phyloP scores from a whole-genome alignment of 2,888 invertebrate genomes.

The Tineola bisselliella region DNA sequence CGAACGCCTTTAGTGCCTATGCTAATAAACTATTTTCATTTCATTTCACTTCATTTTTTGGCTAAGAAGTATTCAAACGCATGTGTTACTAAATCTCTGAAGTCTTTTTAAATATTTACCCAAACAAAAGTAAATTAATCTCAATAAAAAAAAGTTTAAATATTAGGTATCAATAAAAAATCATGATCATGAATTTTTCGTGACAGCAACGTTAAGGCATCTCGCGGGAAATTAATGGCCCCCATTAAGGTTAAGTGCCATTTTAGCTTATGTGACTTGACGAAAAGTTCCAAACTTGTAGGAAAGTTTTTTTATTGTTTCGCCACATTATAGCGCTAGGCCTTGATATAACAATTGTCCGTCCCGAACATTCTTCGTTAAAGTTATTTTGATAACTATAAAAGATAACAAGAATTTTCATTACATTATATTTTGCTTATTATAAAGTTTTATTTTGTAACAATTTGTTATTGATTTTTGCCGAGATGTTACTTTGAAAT shows the following conservation, averaged over 20 bases:
- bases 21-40: too few relatives aligned
- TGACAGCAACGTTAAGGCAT: constrained; percentile 37
- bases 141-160: too few relatives aligned
- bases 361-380: background rate
- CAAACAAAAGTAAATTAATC: too few relatives aligned
- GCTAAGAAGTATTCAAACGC: too few relatives aligned
- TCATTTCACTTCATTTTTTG: too few relatives aligned
- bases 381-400: background rate
- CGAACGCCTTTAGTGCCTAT: too few relatives aligned
- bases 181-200: constrained; percentile 26
- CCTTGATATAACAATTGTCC: constrained; percentile 3
- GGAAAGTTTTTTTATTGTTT: constrained; percentile 17
- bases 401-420: background rate
- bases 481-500: too few relatives aligned
- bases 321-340: background rate
- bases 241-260: constrained; percentile 56
- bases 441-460: too few relatives aligned
- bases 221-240: constrained; percentile 49
- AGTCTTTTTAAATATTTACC: too few relatives aligned
- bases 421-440: background rate
- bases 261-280: constrained; percentile 53
- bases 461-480: too few relatives aligned
- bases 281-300: constrained; percentile 39
- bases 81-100: too few relatives aligned
- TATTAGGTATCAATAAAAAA: background rate